Evolutionary conservation across 2,888 invertebrate genomes (phyloP).

Genomic region (Stenotaenia linearis): DNA sequence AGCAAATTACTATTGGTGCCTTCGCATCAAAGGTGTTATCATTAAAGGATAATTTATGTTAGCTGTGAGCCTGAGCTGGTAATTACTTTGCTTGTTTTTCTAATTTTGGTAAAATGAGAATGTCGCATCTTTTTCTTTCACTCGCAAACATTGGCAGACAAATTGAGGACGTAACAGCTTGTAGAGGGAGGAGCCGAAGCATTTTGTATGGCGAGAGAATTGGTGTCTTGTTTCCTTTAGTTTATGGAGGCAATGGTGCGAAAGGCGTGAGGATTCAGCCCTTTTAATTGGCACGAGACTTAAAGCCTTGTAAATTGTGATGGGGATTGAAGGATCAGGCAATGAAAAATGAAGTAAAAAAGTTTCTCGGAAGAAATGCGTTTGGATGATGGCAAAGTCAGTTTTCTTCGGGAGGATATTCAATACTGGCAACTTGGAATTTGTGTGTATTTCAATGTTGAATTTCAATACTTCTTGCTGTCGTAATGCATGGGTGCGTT

Average conservation of each 20-base stretch:
- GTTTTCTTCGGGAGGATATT: background rate
- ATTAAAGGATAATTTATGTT: background rate
- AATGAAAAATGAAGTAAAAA: background rate
- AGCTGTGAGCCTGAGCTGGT: background rate
- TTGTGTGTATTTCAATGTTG: background rate
- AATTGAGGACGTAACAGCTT: slow-evolving; percentile 11
- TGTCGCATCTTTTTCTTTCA: background rate
- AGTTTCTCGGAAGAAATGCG: background rate
- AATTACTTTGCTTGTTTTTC: slow-evolving; percentile 10
- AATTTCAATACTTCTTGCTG: background rate
- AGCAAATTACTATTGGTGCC: too few species aligned
- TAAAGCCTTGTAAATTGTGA: slow-evolving; percentile 2
- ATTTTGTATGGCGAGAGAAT: background rate
- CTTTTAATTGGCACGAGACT: background rate
- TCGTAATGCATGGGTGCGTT: slow-evolving; percentile 6
- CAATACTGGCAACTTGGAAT: background rate
- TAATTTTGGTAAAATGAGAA: slow-evolving; percentile 6
- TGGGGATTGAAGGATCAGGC: background rate
- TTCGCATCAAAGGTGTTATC: background rate
- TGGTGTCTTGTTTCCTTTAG: slow-evolving; percentile 14
- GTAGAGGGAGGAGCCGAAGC: background rate
- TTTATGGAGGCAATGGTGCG: slow-evolving; percentile 6
- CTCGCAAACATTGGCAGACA: slow-evolving; percentile 6
- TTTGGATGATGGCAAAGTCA: background rate
- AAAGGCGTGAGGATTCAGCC: slow-evolving; percentile 2